These are phyloP conservation scores for Gryllus longicercus DNA, from an alignment of 2,888 invertebrate species.

Conservation along the genomic window DNA sequence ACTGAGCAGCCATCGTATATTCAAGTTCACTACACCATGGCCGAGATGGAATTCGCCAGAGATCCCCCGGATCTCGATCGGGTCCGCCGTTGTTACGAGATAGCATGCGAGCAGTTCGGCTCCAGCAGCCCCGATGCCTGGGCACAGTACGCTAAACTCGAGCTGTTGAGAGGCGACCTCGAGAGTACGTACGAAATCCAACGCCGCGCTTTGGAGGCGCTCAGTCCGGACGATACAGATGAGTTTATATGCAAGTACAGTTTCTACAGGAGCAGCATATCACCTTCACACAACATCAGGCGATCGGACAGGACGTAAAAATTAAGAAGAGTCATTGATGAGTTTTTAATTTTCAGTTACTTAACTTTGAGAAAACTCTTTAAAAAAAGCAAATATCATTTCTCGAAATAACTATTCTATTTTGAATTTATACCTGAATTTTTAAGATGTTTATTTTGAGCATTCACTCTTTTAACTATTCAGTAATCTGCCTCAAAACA, in stretches of 20 bases:
- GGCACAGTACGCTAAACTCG: neutral
- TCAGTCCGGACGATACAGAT: neutral
- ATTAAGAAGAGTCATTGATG: no score
- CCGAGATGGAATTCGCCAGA: neutral
- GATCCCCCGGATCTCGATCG: neutral
- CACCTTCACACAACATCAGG: neutral
- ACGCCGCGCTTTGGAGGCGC: constrained; percentile 1
- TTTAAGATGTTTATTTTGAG: no score
- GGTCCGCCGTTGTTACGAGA: neutral
- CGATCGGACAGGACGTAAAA: no score
- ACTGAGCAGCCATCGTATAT: neutral
- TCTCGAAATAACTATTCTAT: no score
- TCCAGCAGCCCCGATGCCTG: neutral
- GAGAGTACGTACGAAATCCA: neutral
- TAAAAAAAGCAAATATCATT: no score
- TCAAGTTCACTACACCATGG: neutral
- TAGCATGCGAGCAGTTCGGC: neutral
- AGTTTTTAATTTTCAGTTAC: no score
- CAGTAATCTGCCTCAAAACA: no score
- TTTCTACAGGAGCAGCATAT: neutral
- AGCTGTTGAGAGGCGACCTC: neutral
- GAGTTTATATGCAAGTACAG: constrained; percentile 1
- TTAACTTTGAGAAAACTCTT: no score
- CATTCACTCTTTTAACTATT: no score
- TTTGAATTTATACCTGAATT: no score